Evolutionary conservation across 2,888 invertebrate genomes (phyloP).

Genomic region (Phengaris arion): DNA sequence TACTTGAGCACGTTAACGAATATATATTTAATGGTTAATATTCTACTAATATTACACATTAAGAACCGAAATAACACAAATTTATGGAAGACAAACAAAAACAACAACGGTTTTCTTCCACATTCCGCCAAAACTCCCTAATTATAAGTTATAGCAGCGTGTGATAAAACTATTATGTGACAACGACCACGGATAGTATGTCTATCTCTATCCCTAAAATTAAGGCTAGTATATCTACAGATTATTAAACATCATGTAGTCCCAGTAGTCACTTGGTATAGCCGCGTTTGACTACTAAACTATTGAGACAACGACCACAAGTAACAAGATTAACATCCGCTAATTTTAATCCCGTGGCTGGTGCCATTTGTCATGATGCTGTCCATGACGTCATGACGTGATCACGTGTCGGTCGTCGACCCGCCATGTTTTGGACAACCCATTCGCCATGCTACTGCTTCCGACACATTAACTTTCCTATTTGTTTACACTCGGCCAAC

Average conservation of each 20-base stretch:
- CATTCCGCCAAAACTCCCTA: too few relatives aligned
- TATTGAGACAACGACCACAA: background rate
- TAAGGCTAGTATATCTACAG: background rate
- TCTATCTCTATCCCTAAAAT: too few relatives aligned
- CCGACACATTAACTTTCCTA: conserved; percentile 48
- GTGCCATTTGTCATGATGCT: conserved; percentile 7
- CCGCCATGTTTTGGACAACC: conserved; percentile 71
- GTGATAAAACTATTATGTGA: too few relatives aligned
- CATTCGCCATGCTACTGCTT: conserved; percentile 39
- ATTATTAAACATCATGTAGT: background rate
- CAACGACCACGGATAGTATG: too few relatives aligned
- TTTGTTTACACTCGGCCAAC: conserved; percentile 40
- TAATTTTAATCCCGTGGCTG: conserved; percentile 13
- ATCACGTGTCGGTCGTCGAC: conserved; percentile 74
- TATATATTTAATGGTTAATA: too few relatives aligned
- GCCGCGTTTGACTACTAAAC: background rate
- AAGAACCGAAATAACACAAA: too few relatives aligned
- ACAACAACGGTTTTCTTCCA: too few relatives aligned
- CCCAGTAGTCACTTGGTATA: background rate
- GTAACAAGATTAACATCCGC: conserved; percentile 10
- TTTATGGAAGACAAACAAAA: too few relatives aligned
- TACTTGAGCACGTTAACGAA: too few relatives aligned
- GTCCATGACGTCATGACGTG: conserved; percentile 40
- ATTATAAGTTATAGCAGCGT: too few relatives aligned
- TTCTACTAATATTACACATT: too few relatives aligned